Percentiles rank a stretch among this genome's conserved stretches.
Conservation (phyloP, 2,113 vertebrate species). For the Notothenia rossii region DNA sequence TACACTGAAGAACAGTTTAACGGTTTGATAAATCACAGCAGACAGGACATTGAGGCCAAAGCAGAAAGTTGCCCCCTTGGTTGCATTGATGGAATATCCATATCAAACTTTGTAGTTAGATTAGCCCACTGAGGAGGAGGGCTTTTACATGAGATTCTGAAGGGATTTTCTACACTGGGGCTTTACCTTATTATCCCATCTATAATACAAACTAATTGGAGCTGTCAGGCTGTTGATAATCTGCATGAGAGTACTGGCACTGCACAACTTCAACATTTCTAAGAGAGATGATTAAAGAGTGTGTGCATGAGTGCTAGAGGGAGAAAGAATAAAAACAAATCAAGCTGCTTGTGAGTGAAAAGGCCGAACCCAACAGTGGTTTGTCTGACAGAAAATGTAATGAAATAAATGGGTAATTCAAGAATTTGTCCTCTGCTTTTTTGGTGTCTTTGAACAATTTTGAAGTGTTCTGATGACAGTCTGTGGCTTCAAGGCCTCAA, state of each 20-base stretch:
- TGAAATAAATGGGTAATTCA: slow-evolving; percentile 40
- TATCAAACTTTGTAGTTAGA: slow-evolving; percentile 35
- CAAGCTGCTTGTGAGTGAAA: slow-evolving; percentile 31
- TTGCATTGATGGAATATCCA: slow-evolving; percentile 1
- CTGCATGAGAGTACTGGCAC: slow-evolving; percentile 27
- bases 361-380: slow-evolving; percentile 13
- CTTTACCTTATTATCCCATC: slow-evolving; percentile 52
- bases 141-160: slow-evolving; percentile 14
- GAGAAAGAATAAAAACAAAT: slow-evolving; percentile 11
- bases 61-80: not conserved
- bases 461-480: slow-evolving; percentile 2
- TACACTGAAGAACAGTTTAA: slow-evolving; percentile 3
- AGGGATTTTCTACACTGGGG: slow-evolving; percentile 41
- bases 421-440: slow-evolving; percentile 11
- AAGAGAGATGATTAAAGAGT: slow-evolving; percentile 45
- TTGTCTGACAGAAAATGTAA: slow-evolving; percentile 51
- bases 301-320: not conserved
- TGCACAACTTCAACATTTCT: slow-evolving; percentile 35
- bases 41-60: slow-evolving; percentile 17
- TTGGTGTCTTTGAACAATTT: slow-evolving; percentile 27
- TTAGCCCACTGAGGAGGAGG: slow-evolving; percentile 6
- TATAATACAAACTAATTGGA: slow-evolving; percentile 65
- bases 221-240: slow-evolving; percentile 63
- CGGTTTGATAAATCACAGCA: slow-evolving; percentile 11
- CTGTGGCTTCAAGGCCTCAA: not conserved